Percentiles rank a stretch among this genome's conserved stretches.
phyloP scores from a whole-genome alignment of 1,140 invertebrate genomes.

The Caenorhabditis latens region DNA sequence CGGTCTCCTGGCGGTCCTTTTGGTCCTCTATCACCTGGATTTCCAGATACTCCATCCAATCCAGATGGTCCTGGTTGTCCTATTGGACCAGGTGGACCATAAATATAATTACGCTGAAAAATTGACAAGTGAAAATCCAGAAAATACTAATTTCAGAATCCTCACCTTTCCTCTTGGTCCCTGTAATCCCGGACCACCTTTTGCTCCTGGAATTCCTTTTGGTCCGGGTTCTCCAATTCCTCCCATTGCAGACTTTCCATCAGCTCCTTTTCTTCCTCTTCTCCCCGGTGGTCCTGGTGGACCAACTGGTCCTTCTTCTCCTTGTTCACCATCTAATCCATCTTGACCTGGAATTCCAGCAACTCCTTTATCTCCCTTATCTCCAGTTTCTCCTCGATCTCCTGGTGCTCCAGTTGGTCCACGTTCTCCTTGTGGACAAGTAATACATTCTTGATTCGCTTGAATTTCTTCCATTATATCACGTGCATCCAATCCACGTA shows the following conservation, averaged over 20 bases:
- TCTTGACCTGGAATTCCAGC: slow-evolving; percentile 64
- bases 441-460: slow-evolving; percentile 47
- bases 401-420: slow-evolving; percentile 60
- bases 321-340: slow-evolving; percentile 66
- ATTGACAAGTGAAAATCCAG: no score
- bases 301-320: slow-evolving; percentile 63
- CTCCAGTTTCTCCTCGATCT: slow-evolving; percentile 57
- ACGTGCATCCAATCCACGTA: slow-evolving; percentile 28
- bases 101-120: slow-evolving; percentile 65
- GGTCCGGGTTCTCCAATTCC: slow-evolving; percentile 63
- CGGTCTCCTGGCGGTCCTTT: slow-evolving; percentile 56
- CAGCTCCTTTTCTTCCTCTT: slow-evolving; percentile 49
- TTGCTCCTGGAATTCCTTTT: slow-evolving; percentile 63
- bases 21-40: slow-evolving; percentile 59
- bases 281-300: slow-evolving; percentile 46
- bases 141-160: not conserved
- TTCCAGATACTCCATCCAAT: slow-evolving; percentile 64
- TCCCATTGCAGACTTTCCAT: slow-evolving; percentile 52
- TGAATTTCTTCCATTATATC: slow-evolving; percentile 54
- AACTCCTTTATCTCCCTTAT: slow-evolving; percentile 60
- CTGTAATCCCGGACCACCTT: slow-evolving; percentile 65
- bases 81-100: slow-evolving; percentile 60
- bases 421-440: slow-evolving; percentile 46
- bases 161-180: slow-evolving; percentile 60
- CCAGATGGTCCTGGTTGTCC: slow-evolving; percentile 53